A percentile compares a stretch with the other conserved stretches of the same genome.
Conservation (phyloP, 1,140 invertebrate species). For the Notospermus geniculatus region DNA sequence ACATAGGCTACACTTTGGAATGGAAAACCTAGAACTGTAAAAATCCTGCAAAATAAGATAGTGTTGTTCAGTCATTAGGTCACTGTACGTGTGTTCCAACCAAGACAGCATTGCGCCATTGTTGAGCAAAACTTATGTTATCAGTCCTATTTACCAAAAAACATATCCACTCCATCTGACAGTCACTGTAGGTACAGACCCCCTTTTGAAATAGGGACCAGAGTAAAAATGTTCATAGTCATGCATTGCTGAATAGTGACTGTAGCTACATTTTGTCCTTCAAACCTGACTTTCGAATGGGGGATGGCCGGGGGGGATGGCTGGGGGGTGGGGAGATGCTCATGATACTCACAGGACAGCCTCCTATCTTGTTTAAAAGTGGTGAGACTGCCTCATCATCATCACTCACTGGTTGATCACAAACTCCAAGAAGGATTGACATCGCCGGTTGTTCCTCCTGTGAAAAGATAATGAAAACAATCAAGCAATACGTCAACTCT, state of each 20-base stretch:
- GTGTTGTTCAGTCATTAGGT: neutral
- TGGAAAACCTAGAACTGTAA: neutral
- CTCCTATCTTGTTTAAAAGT: conserved; percentile 6
- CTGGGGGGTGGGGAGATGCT: neutral
- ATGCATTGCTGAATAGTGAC: too few relatives aligned
- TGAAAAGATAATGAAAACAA: too few relatives aligned
- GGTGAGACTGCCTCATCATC: neutral
- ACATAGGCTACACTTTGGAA: neutral
- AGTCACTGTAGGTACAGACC: too few relatives aligned
- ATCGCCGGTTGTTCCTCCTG: too few relatives aligned
- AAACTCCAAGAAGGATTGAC: neutral
- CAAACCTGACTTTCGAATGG: too few relatives aligned
- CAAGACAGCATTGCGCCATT: too few relatives aligned
- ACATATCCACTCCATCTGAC: too few relatives aligned
- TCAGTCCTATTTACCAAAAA: too few relatives aligned
- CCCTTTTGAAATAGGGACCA: too few relatives aligned
- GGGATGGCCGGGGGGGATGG: neutral
- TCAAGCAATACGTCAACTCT: conserved; percentile 5
- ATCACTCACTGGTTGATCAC: neutral
- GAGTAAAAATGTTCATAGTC: too few relatives aligned
- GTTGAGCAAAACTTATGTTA: too few relatives aligned
- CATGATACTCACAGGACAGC: neutral
- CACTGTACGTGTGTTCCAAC: neutral
- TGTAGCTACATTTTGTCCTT: too few relatives aligned
- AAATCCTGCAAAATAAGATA: conserved; percentile 2